Conservation (phyloP, 2,888 invertebrate species). For the Chelonus formosanus region DNA sequence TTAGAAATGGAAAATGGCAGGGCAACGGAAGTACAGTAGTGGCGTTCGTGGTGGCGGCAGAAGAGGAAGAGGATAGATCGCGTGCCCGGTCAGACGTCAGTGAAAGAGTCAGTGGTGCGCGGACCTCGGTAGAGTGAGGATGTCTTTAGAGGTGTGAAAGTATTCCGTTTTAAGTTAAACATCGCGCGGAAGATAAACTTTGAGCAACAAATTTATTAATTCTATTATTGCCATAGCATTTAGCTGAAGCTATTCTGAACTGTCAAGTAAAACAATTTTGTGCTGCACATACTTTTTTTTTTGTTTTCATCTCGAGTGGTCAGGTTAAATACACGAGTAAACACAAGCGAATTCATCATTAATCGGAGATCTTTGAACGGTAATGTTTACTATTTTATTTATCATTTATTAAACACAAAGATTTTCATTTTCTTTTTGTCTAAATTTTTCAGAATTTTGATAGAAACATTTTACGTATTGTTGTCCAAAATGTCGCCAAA, state of each 20-base stretch:
- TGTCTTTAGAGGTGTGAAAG: constrained; percentile 40
- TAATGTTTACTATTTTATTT: no score
- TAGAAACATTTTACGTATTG: no score
- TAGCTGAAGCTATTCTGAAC: background rate
- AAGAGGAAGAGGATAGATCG: constrained; percentile 33
- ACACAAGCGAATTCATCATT: no score
- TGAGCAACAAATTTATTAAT: constrained; percentile 39
- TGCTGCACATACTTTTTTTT: background rate
- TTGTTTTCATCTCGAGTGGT: no score
- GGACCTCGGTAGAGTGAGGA: constrained; percentile 57
- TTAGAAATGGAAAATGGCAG: constrained; percentile 18
- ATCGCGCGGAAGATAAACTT: constrained; percentile 14
- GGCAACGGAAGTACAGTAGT: constrained; percentile 23
- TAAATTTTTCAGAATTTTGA: no score
- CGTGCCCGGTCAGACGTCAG: constrained; percentile 40
- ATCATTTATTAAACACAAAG: no score
- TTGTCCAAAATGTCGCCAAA: no score
- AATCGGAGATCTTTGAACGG: no score
- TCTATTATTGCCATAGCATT: constrained; percentile 35
- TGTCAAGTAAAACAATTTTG: constrained; percentile 1
- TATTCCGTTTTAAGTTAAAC: background rate
- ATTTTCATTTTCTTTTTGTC: no score
- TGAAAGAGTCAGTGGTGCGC: constrained; percentile 60
- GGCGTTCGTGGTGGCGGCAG: constrained; percentile 25
- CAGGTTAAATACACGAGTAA: no score